Conservation (phyloP, 1,140 invertebrate species). For the Drosophila obscura region DNA sequence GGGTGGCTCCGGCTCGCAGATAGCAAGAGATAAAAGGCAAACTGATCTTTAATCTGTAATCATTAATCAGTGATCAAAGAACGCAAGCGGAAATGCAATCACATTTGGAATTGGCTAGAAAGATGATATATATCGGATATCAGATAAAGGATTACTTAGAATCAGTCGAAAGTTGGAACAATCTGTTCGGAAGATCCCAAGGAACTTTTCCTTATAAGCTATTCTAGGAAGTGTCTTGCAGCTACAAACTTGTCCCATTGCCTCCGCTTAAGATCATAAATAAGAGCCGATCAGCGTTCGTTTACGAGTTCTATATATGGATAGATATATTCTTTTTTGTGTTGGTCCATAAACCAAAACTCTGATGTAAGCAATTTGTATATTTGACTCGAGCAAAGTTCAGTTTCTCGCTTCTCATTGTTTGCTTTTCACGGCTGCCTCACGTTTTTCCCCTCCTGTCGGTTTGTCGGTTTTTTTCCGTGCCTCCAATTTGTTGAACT, state of each 20-base stretch:
- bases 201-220: too few species aligned
- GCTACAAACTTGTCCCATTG: too few species aligned
- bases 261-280: too few species aligned
- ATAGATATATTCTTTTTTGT: constrained; percentile 11
- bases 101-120: background rate
- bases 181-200: too few species aligned
- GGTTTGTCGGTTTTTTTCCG: background rate
- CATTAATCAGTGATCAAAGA: constrained; percentile 31
- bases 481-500: constrained; percentile 65
- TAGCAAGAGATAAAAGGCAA: constrained; percentile 7
- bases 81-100: constrained; percentile 1
- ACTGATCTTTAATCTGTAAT: constrained; percentile 26
- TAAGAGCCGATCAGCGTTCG: background rate
- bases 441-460: constrained; percentile 43
- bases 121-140: background rate
- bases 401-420: constrained; percentile 48
- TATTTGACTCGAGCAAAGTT: constrained; percentile 42
- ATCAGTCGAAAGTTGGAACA: too few species aligned
- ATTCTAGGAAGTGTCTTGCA: too few species aligned
- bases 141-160: too few species aligned
- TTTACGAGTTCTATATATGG: constrained; percentile 14
- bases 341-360: constrained; percentile 12
- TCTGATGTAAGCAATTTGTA: constrained; percentile 42
- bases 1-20: background rate
- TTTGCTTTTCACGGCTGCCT: constrained; percentile 51